Base-by-base conservation (phyloP, 2,797 vertebrate species). In the Brotula barbata region DNA sequence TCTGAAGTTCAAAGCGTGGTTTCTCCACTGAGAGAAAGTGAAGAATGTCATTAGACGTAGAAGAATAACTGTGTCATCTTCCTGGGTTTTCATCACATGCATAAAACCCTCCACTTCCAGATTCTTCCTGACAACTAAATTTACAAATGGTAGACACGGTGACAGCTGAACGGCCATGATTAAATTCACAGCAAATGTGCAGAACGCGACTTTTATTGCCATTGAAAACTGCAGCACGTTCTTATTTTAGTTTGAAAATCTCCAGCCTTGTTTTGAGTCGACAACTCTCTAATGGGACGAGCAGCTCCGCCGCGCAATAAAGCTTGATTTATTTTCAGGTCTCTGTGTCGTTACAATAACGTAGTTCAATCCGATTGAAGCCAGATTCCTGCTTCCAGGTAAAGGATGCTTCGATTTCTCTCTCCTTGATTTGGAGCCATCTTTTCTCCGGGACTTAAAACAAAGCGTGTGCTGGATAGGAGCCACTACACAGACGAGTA, bases 391-490 rank as follows among this genome's bases (percentile, higher is more conserved):
- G 83, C 80, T 71, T 75, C 57, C 76, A 80, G 80, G 81, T 88
- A 78, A 75, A 55, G 71, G 73, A 68, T 33, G 62, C 64, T 81
- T 71, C 71, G 73, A 71, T 85, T 85, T 77, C 71, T 85, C 81
- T 81, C 50, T 75, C 82, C 61, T 80, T 85, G 80, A 85, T 86
- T 82, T 71, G 71, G 59, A 80, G 71, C 82, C 77, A 71, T 86
- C 62, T 74, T 72, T 70, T 83, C 75, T 55, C 83, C 69, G 82
- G 82, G 81, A 88, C 76, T 70, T 68, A 70, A 88, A 88, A 87
- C 86, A 89, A 87, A 88, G 88, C 77, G 34, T 71, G 65, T 42
- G 70, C 79, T 90, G 88, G 88, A 86, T 72, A 63, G 46, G 67
- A 81, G 84, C 87, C 87, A 90, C 83, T 75, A 71, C 78, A 78